Evolutionary conservation across 2,888 invertebrate species (phyloP).

Genomic region (Ganaspis brasiliensis): DNA sequence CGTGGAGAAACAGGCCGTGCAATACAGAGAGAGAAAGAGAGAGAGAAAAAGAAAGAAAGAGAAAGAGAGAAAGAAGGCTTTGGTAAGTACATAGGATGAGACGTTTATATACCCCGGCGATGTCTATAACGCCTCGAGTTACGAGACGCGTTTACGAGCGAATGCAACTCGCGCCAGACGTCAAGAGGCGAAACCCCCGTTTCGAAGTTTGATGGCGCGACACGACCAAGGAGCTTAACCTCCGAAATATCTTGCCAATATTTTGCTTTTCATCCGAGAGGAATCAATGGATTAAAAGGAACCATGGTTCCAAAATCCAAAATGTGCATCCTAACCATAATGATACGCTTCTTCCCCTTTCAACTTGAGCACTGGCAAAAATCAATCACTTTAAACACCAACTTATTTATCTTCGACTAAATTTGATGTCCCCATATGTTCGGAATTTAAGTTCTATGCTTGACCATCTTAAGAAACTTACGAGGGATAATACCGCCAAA

Average conservation of each 20-base stretch:
- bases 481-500: background rate
- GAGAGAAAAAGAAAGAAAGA: conserved; percentile 37
- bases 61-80: conserved; percentile 53
- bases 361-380: no score
- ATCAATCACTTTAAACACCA: no score
- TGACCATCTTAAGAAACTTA: background rate
- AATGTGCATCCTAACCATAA: no score
- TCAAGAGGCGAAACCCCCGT: conserved; percentile 66
- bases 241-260: conserved; percentile 55
- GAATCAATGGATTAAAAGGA: no score
- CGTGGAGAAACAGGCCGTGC: conserved; percentile 55
- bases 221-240: conserved; percentile 65
- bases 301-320: no score
- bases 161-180: conserved; percentile 77
- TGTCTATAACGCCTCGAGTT: conserved; percentile 80
- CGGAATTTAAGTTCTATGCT: no score
- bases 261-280: conserved; percentile 39
- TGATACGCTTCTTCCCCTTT: no score
- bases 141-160: conserved; percentile 81
- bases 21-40: conserved; percentile 38
- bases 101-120: conserved; percentile 80
- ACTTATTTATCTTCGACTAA: no score
- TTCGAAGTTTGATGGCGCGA: conserved; percentile 68
- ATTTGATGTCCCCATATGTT: no score
- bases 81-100: conserved; percentile 80